Percentiles rank a stretch among this genome's conserved stretches.
phyloP scores from a whole-genome alignment of 2,888 invertebrate genomes.

The Heliconius charithonia region DNA sequence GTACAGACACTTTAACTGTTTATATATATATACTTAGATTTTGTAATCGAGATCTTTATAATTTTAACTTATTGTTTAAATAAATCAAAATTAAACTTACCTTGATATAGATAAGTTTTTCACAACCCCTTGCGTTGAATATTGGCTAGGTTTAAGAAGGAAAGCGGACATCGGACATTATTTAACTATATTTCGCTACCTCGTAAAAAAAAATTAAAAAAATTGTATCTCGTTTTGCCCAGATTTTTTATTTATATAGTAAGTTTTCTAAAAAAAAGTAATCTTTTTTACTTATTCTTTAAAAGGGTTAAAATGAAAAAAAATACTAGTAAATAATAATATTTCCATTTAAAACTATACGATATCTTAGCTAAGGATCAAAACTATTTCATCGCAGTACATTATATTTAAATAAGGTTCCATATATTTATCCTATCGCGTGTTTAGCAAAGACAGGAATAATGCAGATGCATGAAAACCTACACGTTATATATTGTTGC shows the following conservation, averaged over 20 bases:
- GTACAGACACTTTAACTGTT: not conserved
- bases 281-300: too few species aligned
- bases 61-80: too few species aligned
- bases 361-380: not conserved
- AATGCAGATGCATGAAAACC: not conserved
- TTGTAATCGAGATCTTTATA: not conserved
- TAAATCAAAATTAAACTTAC: not conserved
- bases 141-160: too few species aligned
- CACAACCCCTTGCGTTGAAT: too few species aligned
- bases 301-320: not conserved
- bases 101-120: not conserved
- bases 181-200: too few species aligned
- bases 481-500: conserved; percentile 4
- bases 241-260: too few species aligned
- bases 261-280: too few species aligned
- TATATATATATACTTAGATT: not conserved
- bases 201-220: too few species aligned
- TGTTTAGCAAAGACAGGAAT: conserved; percentile 9
- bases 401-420: not conserved
- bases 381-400: not conserved
- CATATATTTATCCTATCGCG: conserved; percentile 16
- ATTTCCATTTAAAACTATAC: not conserved
- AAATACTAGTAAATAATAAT: not conserved
- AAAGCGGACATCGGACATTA: too few species aligned
- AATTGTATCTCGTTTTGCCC: too few species aligned